Conservation (phyloP, 2,888 invertebrate species). For the Cancer borealis region DNA sequence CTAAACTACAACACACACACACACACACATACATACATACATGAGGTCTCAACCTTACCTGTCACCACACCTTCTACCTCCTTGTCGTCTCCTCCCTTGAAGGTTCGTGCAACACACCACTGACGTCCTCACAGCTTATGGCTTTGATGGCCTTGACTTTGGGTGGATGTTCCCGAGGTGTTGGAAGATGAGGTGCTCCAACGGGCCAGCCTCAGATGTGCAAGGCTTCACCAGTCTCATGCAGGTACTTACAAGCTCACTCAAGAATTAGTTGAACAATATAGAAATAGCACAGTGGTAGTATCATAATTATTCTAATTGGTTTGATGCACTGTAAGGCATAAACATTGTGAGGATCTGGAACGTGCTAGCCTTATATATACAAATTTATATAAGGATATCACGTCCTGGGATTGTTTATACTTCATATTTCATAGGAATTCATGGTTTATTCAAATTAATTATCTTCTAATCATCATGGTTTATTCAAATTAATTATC, state of each 20-base stretch:
- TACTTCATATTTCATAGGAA: too few relatives aligned
- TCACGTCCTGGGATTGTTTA: too few relatives aligned
- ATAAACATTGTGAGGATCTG: too few relatives aligned
- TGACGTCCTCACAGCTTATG: constrained; percentile 86
- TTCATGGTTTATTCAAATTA: too few relatives aligned
- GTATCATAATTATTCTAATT: neutral
- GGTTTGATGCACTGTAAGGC: too few relatives aligned
- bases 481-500: too few relatives aligned
- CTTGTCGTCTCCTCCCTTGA: neutral
- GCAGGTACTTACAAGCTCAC: constrained; percentile 81
- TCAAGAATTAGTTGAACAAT: neutral
- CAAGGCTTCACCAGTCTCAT: constrained; percentile 89
- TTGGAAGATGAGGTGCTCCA: constrained; percentile 93
- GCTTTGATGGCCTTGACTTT: constrained; percentile 92
- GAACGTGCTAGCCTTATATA: too few relatives aligned
- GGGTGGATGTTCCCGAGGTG: constrained; percentile 98
- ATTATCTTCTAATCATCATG: too few relatives aligned
- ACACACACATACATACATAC: too few relatives aligned
- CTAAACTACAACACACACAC: too few relatives aligned
- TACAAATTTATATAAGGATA: too few relatives aligned
- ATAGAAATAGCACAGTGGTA: neutral
- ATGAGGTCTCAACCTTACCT: neutral
- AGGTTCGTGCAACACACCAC: constrained; percentile 81
- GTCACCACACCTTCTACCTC: neutral
- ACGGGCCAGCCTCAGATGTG: constrained; percentile 89